A percentile compares a stretch with the other conserved stretches of the same genome.
phyloP scores from a whole-genome alignment of 2,113 vertebrate genomes.

The Protobothrops flavoviridis region DNA sequence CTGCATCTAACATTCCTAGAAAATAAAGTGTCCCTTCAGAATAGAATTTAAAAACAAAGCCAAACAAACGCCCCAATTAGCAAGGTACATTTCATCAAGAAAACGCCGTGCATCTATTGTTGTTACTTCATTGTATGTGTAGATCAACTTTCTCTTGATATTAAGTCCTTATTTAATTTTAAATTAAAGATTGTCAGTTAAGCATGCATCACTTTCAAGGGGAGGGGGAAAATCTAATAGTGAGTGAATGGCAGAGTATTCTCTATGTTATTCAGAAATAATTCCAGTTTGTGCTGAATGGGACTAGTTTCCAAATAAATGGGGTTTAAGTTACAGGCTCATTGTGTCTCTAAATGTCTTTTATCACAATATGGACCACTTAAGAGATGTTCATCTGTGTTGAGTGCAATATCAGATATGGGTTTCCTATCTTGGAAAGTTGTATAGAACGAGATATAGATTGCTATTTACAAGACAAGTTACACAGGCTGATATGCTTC shows the following conservation, averaged over 20 bases:
- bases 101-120: background rate
- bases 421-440: background rate
- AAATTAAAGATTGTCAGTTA: background rate
- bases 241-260: background rate
- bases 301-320: background rate
- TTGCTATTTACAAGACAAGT: background rate
- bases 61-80: background rate
- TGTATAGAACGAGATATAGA: background rate
- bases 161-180: background rate
- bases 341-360: background rate
- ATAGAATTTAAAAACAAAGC: conserved; percentile 5
- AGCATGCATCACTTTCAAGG: background rate
- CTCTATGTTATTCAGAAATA: background rate
- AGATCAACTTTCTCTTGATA: background rate
- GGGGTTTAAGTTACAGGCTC: background rate
- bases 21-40: background rate
- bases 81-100: background rate
- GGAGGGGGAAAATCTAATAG: background rate
- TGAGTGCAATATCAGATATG: background rate
- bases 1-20: background rate
- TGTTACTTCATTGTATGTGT: background rate
- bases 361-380: background rate
- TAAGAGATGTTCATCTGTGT: background rate
- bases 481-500: background rate
- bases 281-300: background rate